phyloP scores from a whole-genome alignment of 2,113 vertebrate species.

The Solea senegalensis region DNA sequence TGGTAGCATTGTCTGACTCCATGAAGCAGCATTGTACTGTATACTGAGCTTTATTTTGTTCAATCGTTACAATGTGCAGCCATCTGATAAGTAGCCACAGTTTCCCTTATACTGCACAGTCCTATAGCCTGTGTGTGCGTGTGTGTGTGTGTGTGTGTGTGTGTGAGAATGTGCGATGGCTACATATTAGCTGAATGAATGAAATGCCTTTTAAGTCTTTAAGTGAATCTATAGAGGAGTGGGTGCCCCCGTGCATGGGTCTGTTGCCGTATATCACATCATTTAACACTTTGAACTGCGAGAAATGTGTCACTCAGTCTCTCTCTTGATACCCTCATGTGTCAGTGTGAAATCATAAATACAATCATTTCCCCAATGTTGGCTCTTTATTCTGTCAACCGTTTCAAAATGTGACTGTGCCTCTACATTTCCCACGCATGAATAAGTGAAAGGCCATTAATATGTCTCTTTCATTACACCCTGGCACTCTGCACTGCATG shows the following conservation, averaged over 20 bases:
- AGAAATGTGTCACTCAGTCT: slow-evolving; percentile 76
- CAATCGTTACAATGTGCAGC: background rate
- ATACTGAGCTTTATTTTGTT: slow-evolving; percentile 10
- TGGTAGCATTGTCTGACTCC: slow-evolving; percentile 46
- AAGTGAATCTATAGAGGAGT: slow-evolving; percentile 48
- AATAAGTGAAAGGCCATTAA: slow-evolving; percentile 82
- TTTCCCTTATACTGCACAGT: background rate
- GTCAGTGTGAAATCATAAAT: slow-evolving; percentile 80
- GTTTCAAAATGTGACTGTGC: slow-evolving; percentile 69
- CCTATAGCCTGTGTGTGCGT: background rate
- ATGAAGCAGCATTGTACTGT: slow-evolving; percentile 1
- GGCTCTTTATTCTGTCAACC: slow-evolving; percentile 77
- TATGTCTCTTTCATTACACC: slow-evolving; percentile 79
- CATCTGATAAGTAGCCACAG: background rate
- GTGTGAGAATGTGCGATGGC: too few relatives aligned
- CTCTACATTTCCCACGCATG: slow-evolving; percentile 78
- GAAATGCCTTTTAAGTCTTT: slow-evolving; percentile 41
- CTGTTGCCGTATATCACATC: slow-evolving; percentile 75
- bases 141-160: too few relatives aligned
- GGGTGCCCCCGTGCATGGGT: slow-evolving; percentile 48
- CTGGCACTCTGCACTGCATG: slow-evolving; percentile 59
- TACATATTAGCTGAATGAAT: slow-evolving; percentile 40
- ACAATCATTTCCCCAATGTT: slow-evolving; percentile 78
- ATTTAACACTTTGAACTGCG: slow-evolving; percentile 82
- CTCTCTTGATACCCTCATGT: slow-evolving; percentile 76